Evolutionary conservation across 2,113 vertebrate genomes (phyloP).

Genomic region (Platichthys flesus): DNA sequence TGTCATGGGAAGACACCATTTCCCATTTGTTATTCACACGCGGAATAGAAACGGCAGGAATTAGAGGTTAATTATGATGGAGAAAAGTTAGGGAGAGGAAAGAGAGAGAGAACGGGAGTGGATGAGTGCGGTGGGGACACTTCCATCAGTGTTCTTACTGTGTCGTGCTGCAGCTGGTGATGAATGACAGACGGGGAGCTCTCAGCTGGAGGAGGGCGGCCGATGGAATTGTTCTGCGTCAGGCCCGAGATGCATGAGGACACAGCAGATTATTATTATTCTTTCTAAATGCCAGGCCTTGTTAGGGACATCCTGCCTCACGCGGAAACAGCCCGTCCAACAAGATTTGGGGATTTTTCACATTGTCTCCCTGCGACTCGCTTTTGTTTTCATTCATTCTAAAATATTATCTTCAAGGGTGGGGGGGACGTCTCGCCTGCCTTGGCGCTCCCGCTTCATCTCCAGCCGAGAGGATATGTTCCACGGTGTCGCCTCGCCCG

Average conservation of each 20-base stretch:
- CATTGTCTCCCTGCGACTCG: constrained; percentile 25
- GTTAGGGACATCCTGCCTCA: constrained; percentile 69
- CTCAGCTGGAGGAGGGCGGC: constrained; percentile 71
- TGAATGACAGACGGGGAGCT: constrained; percentile 75
- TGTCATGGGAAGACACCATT: constrained; percentile 65
- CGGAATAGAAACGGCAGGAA: constrained; percentile 70
- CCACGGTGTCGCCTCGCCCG: constrained; percentile 3
- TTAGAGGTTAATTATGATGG: constrained; percentile 76
- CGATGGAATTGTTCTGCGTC: constrained; percentile 76
- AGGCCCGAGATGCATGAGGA: constrained; percentile 55
- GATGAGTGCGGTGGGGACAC: constrained; percentile 42
- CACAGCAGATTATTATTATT: constrained; percentile 66
- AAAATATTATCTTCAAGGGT: constrained; percentile 26
- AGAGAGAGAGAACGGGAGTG: constrained; percentile 2
- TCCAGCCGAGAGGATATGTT: constrained; percentile 1
- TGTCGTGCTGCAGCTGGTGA: constrained; percentile 73
- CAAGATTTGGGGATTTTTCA: constrained; percentile 36
- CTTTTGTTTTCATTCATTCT: constrained; percentile 43
- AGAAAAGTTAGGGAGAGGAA: constrained; percentile 41
- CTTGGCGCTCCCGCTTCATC: constrained; percentile 16
- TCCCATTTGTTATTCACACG: constrained; percentile 70
- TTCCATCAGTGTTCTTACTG: constrained; percentile 59
- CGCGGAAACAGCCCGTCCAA: constrained; percentile 27
- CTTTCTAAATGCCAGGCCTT: constrained; percentile 69
- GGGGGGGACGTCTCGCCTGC: not conserved